Evolutionary conservation across 2,113 vertebrate species (phyloP), one percentile per base, ranked within the genome.

Genomic region (Boleophthalmus pectinirostris): DNA sequence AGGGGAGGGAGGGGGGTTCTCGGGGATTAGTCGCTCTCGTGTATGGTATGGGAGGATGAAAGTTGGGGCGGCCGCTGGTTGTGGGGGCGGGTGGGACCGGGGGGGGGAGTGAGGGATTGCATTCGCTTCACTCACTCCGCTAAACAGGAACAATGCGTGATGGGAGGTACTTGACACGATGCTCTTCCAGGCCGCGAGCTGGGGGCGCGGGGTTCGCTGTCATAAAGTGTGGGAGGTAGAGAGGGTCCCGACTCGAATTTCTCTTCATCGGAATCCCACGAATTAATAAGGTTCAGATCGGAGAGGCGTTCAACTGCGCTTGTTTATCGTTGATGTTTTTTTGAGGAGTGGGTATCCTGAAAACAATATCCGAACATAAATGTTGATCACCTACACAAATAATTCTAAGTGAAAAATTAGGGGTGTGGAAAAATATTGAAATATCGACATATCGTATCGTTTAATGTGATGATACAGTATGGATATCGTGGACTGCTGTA

Each of bases 111-210:
- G 95, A 96, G 95, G 95, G 96, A 96, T 96, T 95, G 94, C 95
- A 95, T 94, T 94, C 94, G 92, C 88, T 93, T 95, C 94, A 93
- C 95, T 89, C 94, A 94, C 95, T 97, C 96, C 96, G 96, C 94
- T 94, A 95, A 93, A 88, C 95, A 96, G 87, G 64, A 69, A 98
- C 95, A 97, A 96, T 95, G 94, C 95, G 88, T 96, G 95, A 95
- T 96, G 95, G 96, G 95, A 97, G 95, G 95, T 95, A 96, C 95
- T 98, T 96, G 96, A 97, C 96, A 97, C 95, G 94, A 95, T 94
- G 95, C 94, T 96, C 95, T 96, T 96, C 95, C 94, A 96, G 95
- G 96, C 95, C 95, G 94, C 95, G 95, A 95, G 95, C 92, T 75
- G 79, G 76, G 77, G 77, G 75, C 67, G 68, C 69, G 77, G 70